A percentile compares a stretch with the other conserved stretches of the same genome.
Evolutionary conservation across 2,797 vertebrate species (phyloP).

Genomic region (Tragopan temminckii): DNA sequence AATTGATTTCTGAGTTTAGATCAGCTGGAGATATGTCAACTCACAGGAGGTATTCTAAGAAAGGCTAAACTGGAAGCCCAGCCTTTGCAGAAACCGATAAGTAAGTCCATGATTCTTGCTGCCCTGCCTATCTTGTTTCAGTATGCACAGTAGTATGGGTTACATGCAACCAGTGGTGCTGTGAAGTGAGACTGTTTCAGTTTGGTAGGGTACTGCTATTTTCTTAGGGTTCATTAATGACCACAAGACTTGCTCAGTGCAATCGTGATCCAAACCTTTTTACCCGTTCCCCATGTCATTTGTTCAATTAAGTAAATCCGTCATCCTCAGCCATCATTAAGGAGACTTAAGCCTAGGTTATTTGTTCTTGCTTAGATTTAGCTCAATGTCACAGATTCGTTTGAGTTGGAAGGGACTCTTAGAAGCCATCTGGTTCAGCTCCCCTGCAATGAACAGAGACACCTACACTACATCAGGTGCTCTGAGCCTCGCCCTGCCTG

Average conservation of each 20-base stretch:
- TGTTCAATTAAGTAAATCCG: not conserved
- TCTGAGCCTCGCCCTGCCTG: too few relatives aligned
- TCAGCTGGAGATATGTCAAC: conserved; percentile 4
- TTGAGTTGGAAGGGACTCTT: not conserved
- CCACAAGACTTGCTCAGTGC: not conserved
- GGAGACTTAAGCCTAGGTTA: not conserved
- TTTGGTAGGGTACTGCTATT: not conserved
- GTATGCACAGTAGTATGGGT: not conserved
- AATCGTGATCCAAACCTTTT: not conserved
- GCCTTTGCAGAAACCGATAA: not conserved
- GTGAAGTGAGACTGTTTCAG: not conserved
- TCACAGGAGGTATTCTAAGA: not conserved
- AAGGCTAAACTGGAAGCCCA: not conserved
- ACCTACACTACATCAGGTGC: not conserved
- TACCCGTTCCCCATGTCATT: not conserved
- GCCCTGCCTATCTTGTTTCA: not conserved
- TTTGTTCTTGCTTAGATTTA: not conserved
- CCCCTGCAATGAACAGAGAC: not conserved
- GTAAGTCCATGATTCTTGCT: not conserved
- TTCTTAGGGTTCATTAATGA: not conserved
- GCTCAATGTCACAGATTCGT: not conserved
- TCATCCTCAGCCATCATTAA: not conserved
- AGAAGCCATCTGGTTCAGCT: not conserved
- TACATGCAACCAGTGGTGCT: not conserved
- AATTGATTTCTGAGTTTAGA: conserved; percentile 41